Conservation (phyloP, 2,888 invertebrate genomes). For the Drosophila diplacantha region DNA sequence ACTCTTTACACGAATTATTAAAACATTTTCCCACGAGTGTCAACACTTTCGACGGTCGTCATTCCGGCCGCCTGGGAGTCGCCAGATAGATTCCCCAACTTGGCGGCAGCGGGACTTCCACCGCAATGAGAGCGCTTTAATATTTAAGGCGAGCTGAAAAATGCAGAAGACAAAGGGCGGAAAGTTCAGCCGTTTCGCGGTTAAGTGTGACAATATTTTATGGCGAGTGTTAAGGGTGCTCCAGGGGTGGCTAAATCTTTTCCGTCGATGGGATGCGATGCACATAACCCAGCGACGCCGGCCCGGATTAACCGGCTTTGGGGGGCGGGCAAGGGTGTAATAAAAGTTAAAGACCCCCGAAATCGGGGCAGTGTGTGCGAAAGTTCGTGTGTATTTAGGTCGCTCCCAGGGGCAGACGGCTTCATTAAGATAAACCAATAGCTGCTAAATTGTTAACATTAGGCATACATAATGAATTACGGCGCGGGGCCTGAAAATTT, state of each 20-base stretch:
- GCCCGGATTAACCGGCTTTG: slow-evolving; percentile 51
- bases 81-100: slow-evolving; percentile 21
- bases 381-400: slow-evolving; percentile 53
- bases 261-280: slow-evolving; percentile 35
- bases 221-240: slow-evolving; percentile 30
- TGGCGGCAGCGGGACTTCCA: slow-evolving; percentile 1
- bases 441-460: slow-evolving; percentile 73
- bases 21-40: slow-evolving; percentile 71
- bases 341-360: slow-evolving; percentile 66
- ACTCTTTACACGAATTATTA: slow-evolving; percentile 70
- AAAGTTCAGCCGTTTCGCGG: slow-evolving; percentile 43
- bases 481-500: slow-evolving; percentile 55
- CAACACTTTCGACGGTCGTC: slow-evolving; percentile 59
- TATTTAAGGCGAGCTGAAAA: slow-evolving; percentile 67
- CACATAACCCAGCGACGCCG: slow-evolving; percentile 53
- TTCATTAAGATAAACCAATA: slow-evolving; percentile 73
- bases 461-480: slow-evolving; percentile 70
- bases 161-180: slow-evolving; percentile 59
- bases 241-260: slow-evolving; percentile 34
- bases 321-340: slow-evolving; percentile 41
- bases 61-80: slow-evolving; percentile 33
- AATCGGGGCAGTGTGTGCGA: slow-evolving; percentile 52
- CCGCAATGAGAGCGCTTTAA: slow-evolving; percentile 64
- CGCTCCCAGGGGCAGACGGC: slow-evolving; percentile 60
- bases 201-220: slow-evolving; percentile 48